These are phyloP conservation scores for Percina caprodes DNA, from an alignment of 2,113 vertebrate species.

Conservation along the genomic window DNA sequence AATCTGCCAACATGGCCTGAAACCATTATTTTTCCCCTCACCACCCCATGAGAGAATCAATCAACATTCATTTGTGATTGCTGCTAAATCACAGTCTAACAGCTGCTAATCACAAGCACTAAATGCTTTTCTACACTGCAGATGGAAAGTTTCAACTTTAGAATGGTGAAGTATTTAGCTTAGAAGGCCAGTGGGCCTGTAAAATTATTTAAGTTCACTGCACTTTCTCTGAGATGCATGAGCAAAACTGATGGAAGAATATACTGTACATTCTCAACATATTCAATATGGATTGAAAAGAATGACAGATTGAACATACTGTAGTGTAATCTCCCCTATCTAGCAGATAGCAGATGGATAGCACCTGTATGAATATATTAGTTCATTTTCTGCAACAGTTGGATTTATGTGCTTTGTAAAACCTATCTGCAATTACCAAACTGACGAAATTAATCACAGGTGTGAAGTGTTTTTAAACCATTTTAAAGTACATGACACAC, in stretches of 20 bases:
- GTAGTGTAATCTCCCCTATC: conserved; percentile 21
- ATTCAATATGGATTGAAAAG: background rate
- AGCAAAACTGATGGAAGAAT: conserved; percentile 1
- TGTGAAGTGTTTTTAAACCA: conserved; percentile 61
- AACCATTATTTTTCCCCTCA: conserved; percentile 12
- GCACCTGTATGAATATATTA: conserved; percentile 54
- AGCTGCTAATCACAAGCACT: conserved; percentile 22
- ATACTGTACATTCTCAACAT: background rate
- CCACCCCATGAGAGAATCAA: conserved; percentile 35
- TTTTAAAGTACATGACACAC: conserved; percentile 38
- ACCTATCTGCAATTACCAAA: conserved; percentile 53
- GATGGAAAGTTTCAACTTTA: conserved; percentile 17
- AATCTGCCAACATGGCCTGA: conserved; percentile 31
- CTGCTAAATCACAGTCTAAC: conserved; percentile 15
- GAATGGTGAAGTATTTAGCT: background rate
- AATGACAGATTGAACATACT: conserved; percentile 24
- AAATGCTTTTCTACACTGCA: conserved; percentile 14
- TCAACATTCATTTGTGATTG: conserved; percentile 41
- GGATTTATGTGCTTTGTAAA: conserved; percentile 49
- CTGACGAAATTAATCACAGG: conserved; percentile 63
- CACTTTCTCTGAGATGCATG: conserved; percentile 4
- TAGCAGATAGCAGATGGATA: conserved; percentile 51
- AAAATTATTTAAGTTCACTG: conserved; percentile 18
- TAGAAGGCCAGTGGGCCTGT: conserved; percentile 13
- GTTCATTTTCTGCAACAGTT: conserved; percentile 36